Base-by-base conservation (phyloP, 2,797 vertebrate species). In the Sebastes jordani region DNA sequence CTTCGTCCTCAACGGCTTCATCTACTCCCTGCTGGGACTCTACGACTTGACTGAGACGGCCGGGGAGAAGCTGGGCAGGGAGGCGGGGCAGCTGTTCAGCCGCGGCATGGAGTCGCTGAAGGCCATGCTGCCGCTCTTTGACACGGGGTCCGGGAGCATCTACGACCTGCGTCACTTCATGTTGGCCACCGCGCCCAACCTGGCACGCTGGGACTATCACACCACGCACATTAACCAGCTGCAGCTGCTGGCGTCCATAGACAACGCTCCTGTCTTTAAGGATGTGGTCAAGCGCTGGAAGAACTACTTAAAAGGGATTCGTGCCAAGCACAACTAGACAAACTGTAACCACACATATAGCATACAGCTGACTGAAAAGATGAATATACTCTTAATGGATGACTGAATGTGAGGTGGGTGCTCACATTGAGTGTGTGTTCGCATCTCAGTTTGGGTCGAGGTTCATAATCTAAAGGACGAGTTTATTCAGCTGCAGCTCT, bases 161-260 rank as follows among this genome's bases (percentile, higher is more conserved):
- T 99, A 99, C 0, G 99, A 99, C 95, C 97, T 99, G 14, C 96
- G 98, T 20, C 98, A 99, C 95, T 98, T 97, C 94, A 97, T 98
- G 95, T 91, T 99, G 7, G 97, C 98, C 89, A 96, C 95, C 0
- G 97, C 98, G 1, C 99, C 98, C 92, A 99, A 99, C 95, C 93
- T 99, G 93, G 99, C 98, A 1, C 98, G 99, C 46, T 99, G 99
- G 99, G 99, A 99, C 95, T 99, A 99, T 79, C 99, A 99, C 93
- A 99, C 99, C 82, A 99, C 99, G 3, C 99, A 99, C 96, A 99
- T 99, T 91, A 99, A 99, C 93, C 99, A 99, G 93, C 96, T 99
- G 52, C 99, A 99, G 94, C 96, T 99, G 75, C 95, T 99, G 74
- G 96, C 94, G 34, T 97, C 97, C 60, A 92, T 99, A 1, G 97